Evolutionary conservation across 2,888 invertebrate species (phyloP), one percentile per base, ranked within the genome.

Genomic region (Acleris holmiana): DNA sequence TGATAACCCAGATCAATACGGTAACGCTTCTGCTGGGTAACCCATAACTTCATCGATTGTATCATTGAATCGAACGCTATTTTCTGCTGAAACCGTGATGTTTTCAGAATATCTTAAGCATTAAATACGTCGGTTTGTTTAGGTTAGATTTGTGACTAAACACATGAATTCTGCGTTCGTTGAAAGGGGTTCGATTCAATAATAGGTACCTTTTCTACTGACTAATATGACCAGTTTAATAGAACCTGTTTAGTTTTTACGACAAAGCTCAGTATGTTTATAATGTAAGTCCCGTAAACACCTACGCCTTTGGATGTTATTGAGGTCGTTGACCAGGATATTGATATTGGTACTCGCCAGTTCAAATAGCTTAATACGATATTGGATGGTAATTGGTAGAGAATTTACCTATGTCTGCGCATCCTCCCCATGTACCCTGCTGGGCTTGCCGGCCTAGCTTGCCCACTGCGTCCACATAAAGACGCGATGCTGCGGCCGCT

Each of bases 371-470:
- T 25, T 41, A 51, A 44, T 49, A 35, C 18, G 15, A 29, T 51
- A 35, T 61, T 50, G 19, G 50, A 50, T 51, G 8, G 57, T 57
- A 63, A 61, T 50, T 61, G 6, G 53, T 61, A 49, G 57, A 51
- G 54, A 62, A 90, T 94, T 95, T 93, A 98, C 98, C 98, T 77
- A 98, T 97, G 93, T 98, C 98, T 71, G 96, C 95, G 73, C 97
- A 97, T 84, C 97, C 97, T 73, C 96, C 96, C 96, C 96, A 96
- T 48, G 96, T 96, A 73, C 97, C 97, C 88, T 98, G 97, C 87
- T 98, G 97, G 62, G 98, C 97, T 85, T 98, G 97, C 73, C 96
- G 93, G 68, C 97, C 97, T 83, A 98, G 93, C 89, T 97, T 97
- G 73, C 96, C 96, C 83, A 98, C 95, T 70, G 97, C 96, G 80